These are phyloP conservation scores for Helicoverpa zea DNA, from an alignment of 1,140 invertebrate species.

Conservation along the genomic window DNA sequence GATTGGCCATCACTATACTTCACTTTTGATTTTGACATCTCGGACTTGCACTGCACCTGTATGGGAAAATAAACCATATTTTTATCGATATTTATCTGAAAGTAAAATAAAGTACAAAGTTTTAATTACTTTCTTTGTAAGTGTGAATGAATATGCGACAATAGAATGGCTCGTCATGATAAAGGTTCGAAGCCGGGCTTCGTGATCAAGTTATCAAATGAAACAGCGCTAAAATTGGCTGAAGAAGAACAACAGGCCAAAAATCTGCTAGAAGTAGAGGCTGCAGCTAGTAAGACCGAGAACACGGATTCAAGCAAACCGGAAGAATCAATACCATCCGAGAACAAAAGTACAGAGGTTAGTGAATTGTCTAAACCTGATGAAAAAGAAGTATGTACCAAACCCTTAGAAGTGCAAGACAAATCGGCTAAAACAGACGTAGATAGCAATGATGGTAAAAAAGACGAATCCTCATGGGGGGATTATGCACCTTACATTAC, in stretches of 20 bases:
- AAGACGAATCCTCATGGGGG: constrained; percentile 62
- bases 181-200: constrained; percentile 77
- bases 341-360: neutral
- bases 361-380: neutral
- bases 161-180: constrained; percentile 65
- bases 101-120: constrained; percentile 15
- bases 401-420: neutral
- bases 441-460: constrained; percentile 26
- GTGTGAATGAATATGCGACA: neutral
- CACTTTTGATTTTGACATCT: constrained; percentile 6
- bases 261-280: constrained; percentile 25
- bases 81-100: constrained; percentile 1
- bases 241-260: constrained; percentile 67
- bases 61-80: constrained; percentile 22
- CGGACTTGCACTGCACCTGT: neutral
- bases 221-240: constrained; percentile 79
- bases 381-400: neutral
- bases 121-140: neutral
- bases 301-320: neutral
- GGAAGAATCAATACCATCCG: neutral
- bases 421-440: neutral
- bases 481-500: constrained; percentile 83
- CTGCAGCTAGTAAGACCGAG: neutral
- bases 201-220: constrained; percentile 80
- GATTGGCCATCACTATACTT: constrained; percentile 2